Evolutionary conservation across 1,140 invertebrate species (phyloP), one percentile per base, ranked within the genome.

Genomic region (Harpegnathos saltator): DNA sequence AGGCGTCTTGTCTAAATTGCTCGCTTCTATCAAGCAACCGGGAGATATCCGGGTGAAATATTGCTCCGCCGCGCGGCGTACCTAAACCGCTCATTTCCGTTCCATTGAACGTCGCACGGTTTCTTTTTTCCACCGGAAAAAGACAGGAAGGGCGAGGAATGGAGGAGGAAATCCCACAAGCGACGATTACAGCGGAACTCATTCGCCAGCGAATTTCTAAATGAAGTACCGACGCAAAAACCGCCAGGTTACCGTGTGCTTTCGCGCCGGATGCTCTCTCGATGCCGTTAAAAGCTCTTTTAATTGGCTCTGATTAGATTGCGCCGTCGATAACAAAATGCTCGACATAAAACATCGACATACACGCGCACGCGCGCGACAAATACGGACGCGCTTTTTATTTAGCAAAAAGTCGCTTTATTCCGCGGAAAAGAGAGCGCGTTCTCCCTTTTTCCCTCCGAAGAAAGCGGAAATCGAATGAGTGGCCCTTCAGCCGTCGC

Each of bases 271-370:
- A 63, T 63, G 29, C 19, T n/a, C n/a, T n/a, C n/a, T 75, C 24
- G 14, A 63, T 62, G 24, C 17, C 9, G 38, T 75, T 63, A 19
- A 63, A 75, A 75, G 58, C 24, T 75, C 22, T 75, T 22, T 50
- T 75, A 63, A 63, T 74, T 75, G 38, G 50, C 38, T 26, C n/a
- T 4, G 17, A 75, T 75, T 75, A 75, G 58, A 63, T 75, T 75
- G 1, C 38, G 62, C n/a, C 38, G 12, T 19, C 24, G 26, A 22
- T 73, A 74, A 74, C 38, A 2, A 74, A 62, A 33, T 74, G 11
- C 61, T 0, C 4, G 22, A 59, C 56, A n/a, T n/a, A 19, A 74
- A 74, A 74, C 17, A 62, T 59, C 19, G 56, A 44, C 33, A 17
- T 59, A 44, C 33, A 17, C 38, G 3, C 4, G 24, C 22, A 12